Conservation (phyloP, 2,888 invertebrate genomes). For the Stramonita haemastoma region DNA sequence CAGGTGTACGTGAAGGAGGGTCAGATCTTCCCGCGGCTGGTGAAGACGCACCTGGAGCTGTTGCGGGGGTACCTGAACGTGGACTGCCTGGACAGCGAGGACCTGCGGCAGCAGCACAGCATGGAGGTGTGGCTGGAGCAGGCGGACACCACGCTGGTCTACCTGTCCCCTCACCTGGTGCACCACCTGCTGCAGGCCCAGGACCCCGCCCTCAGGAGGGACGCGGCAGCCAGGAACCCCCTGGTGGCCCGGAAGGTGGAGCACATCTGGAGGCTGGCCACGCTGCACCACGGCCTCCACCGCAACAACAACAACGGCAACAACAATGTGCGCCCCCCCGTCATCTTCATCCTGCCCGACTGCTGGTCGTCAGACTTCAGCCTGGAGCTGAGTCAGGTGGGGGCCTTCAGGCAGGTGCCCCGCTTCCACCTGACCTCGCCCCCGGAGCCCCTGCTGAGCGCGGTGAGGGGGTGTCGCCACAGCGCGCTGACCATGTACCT, state of each 20-base stretch:
- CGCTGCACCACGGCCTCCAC: neutral
- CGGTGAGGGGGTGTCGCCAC: neutral
- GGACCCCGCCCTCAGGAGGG: neutral
- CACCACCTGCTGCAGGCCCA: neutral
- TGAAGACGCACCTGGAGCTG: neutral
- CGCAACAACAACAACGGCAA: too few species aligned
- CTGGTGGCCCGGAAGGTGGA: neutral
- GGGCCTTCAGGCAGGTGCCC: neutral
- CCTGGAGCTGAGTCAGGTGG: neutral
- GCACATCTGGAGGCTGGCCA: neutral
- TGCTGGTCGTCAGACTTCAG: neutral
- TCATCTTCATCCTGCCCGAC: constrained; percentile 5
- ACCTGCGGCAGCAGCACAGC: neutral
- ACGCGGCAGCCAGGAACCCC: neutral
- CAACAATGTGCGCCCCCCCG: neutral
- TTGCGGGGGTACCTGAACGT: neutral
- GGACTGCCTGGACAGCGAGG: neutral
- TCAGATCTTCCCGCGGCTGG: neutral
- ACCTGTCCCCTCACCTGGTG: constrained; percentile 8
- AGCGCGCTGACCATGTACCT: neutral
- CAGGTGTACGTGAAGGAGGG: constrained; percentile 8
- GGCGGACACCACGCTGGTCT: constrained; percentile 2
- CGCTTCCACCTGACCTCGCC: neutral
- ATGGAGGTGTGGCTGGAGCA: neutral
- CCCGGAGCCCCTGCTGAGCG: constrained; percentile 2